phyloP scores from a whole-genome alignment of 2,797 vertebrate species.

The Phoeniculus purpureus region DNA sequence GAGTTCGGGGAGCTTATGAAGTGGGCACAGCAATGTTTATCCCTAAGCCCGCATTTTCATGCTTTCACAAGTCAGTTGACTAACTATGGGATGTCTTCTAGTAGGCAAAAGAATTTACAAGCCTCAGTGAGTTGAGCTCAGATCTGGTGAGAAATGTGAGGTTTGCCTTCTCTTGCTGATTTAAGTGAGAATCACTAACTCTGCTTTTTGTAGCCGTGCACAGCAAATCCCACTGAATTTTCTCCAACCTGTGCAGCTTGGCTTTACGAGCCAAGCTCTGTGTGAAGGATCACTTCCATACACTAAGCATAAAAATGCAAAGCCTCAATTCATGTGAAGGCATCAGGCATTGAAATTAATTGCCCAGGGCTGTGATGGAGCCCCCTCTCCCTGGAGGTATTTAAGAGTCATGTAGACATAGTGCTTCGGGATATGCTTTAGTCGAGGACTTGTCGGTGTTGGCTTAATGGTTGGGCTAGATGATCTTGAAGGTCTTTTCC shows the following conservation, averaged over 20 bases:
- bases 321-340: neutral
- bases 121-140: neutral
- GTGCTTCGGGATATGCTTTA: too few species aligned
- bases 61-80: neutral
- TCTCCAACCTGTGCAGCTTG: neutral
- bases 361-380: too few species aligned
- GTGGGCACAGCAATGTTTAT: neutral
- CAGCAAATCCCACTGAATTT: neutral
- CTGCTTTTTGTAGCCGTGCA: neutral
- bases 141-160: neutral
- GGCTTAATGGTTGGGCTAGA: too few species aligned
- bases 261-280: neutral
- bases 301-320: neutral
- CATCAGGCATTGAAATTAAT: too few species aligned
- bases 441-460: too few species aligned
- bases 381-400: too few species aligned
- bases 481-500: too few species aligned
- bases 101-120: neutral
- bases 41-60: neutral
- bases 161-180: neutral
- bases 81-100: neutral
- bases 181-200: neutral
- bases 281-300: neutral
- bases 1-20: neutral
- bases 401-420: too few species aligned